Evolutionary conservation across 2,113 vertebrate species (phyloP).

Genomic region (Hypocryptadius cinnamomeus): DNA sequence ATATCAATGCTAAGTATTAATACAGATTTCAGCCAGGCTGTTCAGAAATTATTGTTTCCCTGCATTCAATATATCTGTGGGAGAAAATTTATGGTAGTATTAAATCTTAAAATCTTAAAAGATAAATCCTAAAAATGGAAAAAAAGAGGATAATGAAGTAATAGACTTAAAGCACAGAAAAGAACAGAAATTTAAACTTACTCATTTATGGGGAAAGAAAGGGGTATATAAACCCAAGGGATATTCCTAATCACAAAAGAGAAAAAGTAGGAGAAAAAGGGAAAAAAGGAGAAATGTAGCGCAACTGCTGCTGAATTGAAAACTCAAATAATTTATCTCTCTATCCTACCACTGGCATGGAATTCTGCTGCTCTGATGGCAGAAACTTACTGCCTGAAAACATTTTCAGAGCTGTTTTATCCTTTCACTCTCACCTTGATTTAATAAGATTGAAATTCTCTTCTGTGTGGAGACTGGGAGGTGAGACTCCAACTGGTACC

Average conservation of each 20-base stretch:
- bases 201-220: not conserved
- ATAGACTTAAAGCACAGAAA: not conserved
- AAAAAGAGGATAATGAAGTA: not conserved
- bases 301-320: not conserved
- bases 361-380: not conserved
- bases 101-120: not conserved
- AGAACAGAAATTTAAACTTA: not conserved
- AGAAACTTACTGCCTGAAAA: not conserved
- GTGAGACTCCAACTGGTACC: not conserved
- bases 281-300: not conserved
- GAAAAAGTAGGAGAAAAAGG: not conserved
- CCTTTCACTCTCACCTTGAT: not conserved
- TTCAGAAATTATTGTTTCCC: not conserved
- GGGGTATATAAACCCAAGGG: rapidly evolving
- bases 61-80: not conserved
- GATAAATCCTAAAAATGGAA: not conserved
- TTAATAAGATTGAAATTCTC: not conserved
- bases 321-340: not conserved
- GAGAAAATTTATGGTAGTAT: not conserved
- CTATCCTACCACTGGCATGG: not conserved
- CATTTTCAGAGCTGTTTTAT: not conserved
- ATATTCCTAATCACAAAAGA: not conserved
- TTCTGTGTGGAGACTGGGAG: not conserved
- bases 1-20: not conserved
- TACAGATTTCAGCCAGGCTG: not conserved